Conservation (phyloP, 2,888 invertebrate species). For the Eilema caniola region DNA sequence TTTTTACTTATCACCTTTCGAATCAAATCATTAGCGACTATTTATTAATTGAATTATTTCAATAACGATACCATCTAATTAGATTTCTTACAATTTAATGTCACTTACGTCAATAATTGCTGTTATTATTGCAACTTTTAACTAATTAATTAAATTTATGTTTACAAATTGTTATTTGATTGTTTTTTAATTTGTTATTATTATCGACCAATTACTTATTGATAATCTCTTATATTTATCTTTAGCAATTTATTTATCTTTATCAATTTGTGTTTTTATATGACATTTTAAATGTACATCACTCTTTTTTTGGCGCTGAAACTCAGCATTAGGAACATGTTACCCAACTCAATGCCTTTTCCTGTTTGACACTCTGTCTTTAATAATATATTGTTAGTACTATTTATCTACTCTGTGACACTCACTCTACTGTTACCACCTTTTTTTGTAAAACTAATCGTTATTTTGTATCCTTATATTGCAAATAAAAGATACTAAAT, state of each 20-base stretch:
- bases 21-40: background rate
- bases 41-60: background rate
- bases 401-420: too few species aligned
- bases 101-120: background rate
- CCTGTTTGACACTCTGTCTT: too few species aligned
- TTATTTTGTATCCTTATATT: too few species aligned
- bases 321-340: too few species aligned
- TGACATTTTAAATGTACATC: too few species aligned
- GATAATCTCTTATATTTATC: background rate
- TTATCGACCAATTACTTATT: background rate
- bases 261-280: too few species aligned
- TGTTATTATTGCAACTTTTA: constrained; percentile 2
- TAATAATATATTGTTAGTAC: too few species aligned
- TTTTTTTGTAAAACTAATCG: too few species aligned
- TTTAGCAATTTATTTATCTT: background rate
- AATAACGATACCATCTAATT: constrained; percentile 5
- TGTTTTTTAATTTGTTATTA: background rate
- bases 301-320: too few species aligned
- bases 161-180: background rate
- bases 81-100: background rate
- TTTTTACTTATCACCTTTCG: background rate
- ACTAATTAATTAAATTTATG: background rate
- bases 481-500: too few species aligned
- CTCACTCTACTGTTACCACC: too few species aligned
- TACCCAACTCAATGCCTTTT: too few species aligned